Percentiles rank a stretch among this genome's conserved stretches.
These are phyloP conservation scores for Marcusenius ussheri DNA, from an alignment of 2,113 vertebrate genomes.

Conservation along the genomic window DNA sequence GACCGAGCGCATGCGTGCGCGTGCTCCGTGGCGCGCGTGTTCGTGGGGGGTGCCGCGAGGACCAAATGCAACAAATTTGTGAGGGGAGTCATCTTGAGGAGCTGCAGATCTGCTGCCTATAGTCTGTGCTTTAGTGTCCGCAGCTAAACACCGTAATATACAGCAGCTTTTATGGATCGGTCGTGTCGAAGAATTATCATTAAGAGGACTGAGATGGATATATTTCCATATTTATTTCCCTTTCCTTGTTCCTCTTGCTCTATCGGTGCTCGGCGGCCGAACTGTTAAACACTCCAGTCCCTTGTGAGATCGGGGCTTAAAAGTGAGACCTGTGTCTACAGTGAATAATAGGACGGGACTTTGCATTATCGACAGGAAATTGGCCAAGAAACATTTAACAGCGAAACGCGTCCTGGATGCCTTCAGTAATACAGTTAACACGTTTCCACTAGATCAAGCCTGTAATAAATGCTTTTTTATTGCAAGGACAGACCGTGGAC, in stretches of 20 bases:
- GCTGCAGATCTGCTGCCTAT: not conserved
- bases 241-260: not conserved
- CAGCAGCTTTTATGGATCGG: not conserved
- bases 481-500: not conserved
- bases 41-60: not conserved
- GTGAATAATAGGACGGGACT: not conserved
- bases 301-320: not conserved
- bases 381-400: slow-evolving; percentile 3
- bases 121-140: not conserved
- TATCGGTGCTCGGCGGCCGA: not conserved
- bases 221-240: not conserved
- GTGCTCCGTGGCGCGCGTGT: not conserved
- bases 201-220: not conserved
- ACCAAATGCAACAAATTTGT: not conserved
- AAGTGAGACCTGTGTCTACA: not conserved
- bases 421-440: slow-evolving; percentile 6
- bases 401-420: not conserved
- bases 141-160: not conserved
- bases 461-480: slow-evolving; percentile 10
- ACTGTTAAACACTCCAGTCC: not conserved
- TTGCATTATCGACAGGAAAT: not conserved
- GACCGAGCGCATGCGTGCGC: not conserved
- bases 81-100: not conserved
- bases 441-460: slow-evolving; percentile 6
- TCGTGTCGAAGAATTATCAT: not conserved